phyloP scores from a whole-genome alignment of 2,888 invertebrate genomes.

The Agrochola lychnidis region DNA sequence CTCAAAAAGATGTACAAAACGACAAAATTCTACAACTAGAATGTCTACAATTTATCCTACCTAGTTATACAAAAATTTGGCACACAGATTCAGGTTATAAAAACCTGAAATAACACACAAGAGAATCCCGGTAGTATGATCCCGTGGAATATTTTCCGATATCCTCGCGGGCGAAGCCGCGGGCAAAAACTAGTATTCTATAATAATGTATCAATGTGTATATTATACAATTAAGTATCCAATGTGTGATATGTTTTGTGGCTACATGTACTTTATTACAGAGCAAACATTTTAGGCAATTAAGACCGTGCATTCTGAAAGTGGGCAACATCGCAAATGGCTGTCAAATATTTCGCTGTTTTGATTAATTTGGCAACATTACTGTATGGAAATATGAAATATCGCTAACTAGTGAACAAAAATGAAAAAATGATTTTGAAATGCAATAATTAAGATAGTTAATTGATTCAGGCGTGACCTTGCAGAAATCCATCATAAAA shows the following conservation, averaged over 20 bases:
- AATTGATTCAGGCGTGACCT: too few relatives aligned
- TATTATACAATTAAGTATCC: background rate
- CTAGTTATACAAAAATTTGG: too few relatives aligned
- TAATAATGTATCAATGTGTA: background rate
- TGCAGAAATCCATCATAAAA: too few relatives aligned
- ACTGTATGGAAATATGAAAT: too few relatives aligned
- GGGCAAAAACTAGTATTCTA: background rate
- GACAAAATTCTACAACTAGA: too few relatives aligned
- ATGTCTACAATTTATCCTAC: background rate
- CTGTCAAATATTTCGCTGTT: too few relatives aligned
- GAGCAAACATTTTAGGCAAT: background rate
- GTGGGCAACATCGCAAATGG: too few relatives aligned
- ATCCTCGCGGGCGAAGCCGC: background rate
- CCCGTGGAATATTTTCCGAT: background rate
- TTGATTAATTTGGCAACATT: too few relatives aligned
- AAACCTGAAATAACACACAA: background rate
- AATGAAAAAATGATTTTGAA: too few relatives aligned
- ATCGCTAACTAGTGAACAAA: too few relatives aligned
- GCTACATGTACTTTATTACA: background rate
- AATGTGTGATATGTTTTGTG: background rate
- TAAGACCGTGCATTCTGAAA: too few relatives aligned
- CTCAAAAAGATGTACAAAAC: background rate
- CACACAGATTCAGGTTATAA: background rate
- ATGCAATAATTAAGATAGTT: too few relatives aligned
- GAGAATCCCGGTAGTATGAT: background rate